A percentile compares a stretch with the other conserved stretches of the same genome.
These are phyloP conservation scores for Falco punctatus DNA, from an alignment of 2,113 vertebrate species.

Conservation along the genomic window DNA sequence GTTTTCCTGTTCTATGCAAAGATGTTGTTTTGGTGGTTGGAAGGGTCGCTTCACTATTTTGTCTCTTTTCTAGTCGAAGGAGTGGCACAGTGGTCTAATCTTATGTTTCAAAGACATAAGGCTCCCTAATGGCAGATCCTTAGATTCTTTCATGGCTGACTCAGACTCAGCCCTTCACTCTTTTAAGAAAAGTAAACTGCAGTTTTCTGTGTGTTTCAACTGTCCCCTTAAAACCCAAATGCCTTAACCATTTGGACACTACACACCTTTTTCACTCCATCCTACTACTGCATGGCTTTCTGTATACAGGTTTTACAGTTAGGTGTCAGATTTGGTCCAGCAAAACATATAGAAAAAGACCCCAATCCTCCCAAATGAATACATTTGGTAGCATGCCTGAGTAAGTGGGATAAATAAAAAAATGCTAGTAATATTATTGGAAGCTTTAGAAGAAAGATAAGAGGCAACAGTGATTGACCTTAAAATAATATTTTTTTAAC, in stretches of 20 bases:
- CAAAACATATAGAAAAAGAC: not conserved
- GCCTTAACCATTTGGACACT: not conserved
- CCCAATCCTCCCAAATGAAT: not conserved
- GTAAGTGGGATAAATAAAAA: not conserved
- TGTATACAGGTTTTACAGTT: not conserved
- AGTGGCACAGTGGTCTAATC: not conserved
- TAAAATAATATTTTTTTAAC: not conserved
- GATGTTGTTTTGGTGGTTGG: not conserved
- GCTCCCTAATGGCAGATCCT: not conserved
- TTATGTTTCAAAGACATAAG: not conserved
- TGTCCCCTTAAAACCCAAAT: not conserved
- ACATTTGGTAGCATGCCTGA: not conserved
- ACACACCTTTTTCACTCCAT: not conserved
- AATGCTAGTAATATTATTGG: not conserved
- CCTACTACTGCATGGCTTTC: not conserved
- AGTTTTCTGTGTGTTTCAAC: not conserved
- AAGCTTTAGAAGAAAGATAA: not conserved
- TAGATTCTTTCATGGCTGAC: not conserved
- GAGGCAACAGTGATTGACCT: not conserved
- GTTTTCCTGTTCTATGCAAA: not conserved
- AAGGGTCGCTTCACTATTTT: not conserved
- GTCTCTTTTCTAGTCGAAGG: not conserved
- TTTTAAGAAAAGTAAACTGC: not conserved
- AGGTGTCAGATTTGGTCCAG: not conserved
- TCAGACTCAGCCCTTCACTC: not conserved